Conservation (phyloP, 2,113 vertebrate genomes). For the Phoenicopterus ruber region DNA sequence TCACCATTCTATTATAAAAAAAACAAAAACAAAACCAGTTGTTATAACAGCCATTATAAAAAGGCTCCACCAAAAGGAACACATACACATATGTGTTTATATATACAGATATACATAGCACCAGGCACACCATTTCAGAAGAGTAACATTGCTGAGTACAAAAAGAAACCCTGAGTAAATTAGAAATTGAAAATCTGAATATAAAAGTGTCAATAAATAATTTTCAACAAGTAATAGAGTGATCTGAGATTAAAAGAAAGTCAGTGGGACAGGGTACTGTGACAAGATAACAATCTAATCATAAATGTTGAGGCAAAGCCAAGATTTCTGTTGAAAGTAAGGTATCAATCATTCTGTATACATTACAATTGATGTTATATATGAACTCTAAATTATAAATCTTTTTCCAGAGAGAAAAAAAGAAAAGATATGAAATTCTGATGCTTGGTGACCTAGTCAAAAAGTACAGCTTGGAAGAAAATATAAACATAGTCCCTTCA, state of each 20-base stretch:
- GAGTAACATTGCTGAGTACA: neutral
- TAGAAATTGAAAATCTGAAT: neutral
- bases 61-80: neutral
- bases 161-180: neutral
- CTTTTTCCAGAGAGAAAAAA: neutral
- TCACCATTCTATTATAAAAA: slow-evolving; percentile 75
- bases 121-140: neutral
- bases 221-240: neutral
- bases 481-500: neutral
- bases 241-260: neutral
- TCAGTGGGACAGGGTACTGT: neutral
- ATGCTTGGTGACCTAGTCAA: neutral
- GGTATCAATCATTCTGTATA: neutral
- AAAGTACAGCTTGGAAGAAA: neutral
- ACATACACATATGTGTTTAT: rapidly evolving
- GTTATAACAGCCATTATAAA: neutral
- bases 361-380: neutral
- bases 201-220: neutral
- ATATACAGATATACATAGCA: neutral
- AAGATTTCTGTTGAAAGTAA: neutral
- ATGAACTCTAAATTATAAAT: neutral
- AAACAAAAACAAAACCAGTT: neutral
- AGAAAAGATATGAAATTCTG: neutral
- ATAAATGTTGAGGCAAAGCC: neutral
- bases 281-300: neutral